Conservation (phyloP, 2,797 vertebrate genomes). For the Diplodus sargus region DNA sequence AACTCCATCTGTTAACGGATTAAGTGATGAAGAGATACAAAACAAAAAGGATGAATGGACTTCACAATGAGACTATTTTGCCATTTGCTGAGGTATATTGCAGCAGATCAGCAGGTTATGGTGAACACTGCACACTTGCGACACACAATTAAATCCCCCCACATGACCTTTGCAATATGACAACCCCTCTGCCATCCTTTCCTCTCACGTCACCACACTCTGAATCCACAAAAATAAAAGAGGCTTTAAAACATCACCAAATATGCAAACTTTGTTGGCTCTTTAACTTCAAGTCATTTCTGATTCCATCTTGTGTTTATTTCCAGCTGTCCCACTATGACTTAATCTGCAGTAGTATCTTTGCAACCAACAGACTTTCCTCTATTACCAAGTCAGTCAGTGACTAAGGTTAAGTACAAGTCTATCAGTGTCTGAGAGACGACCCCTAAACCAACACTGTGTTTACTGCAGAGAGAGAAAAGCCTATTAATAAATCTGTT, state of each 20-base stretch:
- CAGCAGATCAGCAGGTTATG: not conserved
- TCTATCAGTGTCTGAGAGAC: constrained; percentile 68
- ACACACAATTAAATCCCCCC: not conserved
- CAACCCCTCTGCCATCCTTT: not conserved
- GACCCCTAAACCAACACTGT: constrained; percentile 66
- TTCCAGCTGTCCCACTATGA: constrained; percentile 8
- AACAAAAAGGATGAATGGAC: not conserved
- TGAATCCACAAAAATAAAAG: not conserved
- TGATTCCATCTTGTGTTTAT: constrained; percentile 29
- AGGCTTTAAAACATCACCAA: not conserved
- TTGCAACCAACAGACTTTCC: constrained; percentile 45
- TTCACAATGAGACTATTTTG: not conserved
- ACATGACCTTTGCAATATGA: constrained; percentile 5
- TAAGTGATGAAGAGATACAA: not conserved
- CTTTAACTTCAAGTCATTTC: not conserved
- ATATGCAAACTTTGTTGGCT: not conserved
- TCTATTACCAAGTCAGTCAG: constrained; percentile 37
- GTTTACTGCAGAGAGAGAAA: constrained; percentile 76
- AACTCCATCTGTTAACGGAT: not conserved
- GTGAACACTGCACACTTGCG: not conserved
- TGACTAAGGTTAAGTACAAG: constrained; percentile 65
- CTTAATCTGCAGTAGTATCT: constrained; percentile 24
- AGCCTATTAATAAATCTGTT: constrained; percentile 80
- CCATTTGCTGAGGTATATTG: constrained; percentile 5
- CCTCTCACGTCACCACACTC: not conserved